A percentile compares a stretch with the other conserved stretches of the same genome.
Conservation (phyloP, 2,797 vertebrate species). For the Helostoma temminkii region DNA sequence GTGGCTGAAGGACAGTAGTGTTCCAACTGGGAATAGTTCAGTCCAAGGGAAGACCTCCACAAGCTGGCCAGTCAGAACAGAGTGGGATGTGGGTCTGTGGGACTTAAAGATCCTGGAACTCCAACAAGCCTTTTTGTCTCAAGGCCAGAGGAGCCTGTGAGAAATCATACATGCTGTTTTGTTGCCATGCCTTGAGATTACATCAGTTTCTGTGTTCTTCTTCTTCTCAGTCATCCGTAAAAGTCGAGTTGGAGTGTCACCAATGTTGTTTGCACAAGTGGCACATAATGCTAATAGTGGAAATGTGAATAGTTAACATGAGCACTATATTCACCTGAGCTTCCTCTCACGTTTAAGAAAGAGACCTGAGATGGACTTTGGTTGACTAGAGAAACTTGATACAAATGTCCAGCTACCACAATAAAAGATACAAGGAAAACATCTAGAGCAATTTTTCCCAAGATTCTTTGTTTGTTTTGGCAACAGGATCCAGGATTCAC, state of each 20-base stretch:
- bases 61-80: no score
- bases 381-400: slow-evolving; percentile 12
- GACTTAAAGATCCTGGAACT: no score
- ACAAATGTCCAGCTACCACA: slow-evolving; percentile 7
- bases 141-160: no score
- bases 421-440: not conserved
- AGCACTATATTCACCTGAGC: slow-evolving; percentile 17
- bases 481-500: not conserved
- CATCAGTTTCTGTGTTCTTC: slow-evolving; percentile 67
- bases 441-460: not conserved
- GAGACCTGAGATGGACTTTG: slow-evolving; percentile 16
- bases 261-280: slow-evolving; percentile 74
- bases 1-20: no score
- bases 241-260: slow-evolving; percentile 61
- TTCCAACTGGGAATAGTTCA: no score
- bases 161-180: slow-evolving; percentile 40
- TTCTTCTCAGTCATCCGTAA: slow-evolving; percentile 67
- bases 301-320: slow-evolving; percentile 16
- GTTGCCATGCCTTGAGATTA: slow-evolving; percentile 60
- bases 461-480: slow-evolving; percentile 14
- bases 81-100: no score
- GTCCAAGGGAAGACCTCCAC: no score
- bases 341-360: slow-evolving; percentile 15
- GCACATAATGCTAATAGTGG: slow-evolving; percentile 54
- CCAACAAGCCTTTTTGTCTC: no score